These are phyloP conservation scores for Microtus montanus DNA, from an alignment of 2,113 vertebrate species.

Conservation along the genomic window DNA sequence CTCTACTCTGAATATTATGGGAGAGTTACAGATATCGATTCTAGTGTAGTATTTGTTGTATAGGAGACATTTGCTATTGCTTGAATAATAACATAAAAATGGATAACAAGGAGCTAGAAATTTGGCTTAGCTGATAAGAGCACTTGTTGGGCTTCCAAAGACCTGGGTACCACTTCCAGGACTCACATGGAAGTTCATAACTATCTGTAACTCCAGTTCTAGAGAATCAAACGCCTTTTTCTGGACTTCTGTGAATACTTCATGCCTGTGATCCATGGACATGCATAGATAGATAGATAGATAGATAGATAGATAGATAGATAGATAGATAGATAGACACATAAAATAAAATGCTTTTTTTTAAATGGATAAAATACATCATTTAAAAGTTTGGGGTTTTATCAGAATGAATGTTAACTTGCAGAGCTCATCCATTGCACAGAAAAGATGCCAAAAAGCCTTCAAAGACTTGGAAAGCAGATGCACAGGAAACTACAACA, in stretches of 20 bases:
- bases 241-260: neutral
- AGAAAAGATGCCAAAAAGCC: neutral
- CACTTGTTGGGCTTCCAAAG: neutral
- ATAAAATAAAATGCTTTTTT: neutral
- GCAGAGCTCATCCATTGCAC: rapidly evolving
- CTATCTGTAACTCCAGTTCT: neutral
- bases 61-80: neutral
- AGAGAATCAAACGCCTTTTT: neutral
- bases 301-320: neutral
- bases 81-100: neutral
- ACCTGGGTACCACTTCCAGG: neutral
- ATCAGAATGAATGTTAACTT: neutral
- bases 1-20: neutral
- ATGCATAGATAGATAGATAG: neutral
- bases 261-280: neutral
- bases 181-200: neutral
- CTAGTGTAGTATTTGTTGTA: neutral
- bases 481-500: neutral
- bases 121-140: neutral
- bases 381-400: constrained; percentile 1
- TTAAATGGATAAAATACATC: neutral
- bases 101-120: neutral
- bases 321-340: too few species aligned
- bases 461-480: neutral
- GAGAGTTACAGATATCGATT: neutral